phyloP scores from a whole-genome alignment of 2,797 vertebrate genomes.

The Melanotaenia parkinsoni region DNA sequence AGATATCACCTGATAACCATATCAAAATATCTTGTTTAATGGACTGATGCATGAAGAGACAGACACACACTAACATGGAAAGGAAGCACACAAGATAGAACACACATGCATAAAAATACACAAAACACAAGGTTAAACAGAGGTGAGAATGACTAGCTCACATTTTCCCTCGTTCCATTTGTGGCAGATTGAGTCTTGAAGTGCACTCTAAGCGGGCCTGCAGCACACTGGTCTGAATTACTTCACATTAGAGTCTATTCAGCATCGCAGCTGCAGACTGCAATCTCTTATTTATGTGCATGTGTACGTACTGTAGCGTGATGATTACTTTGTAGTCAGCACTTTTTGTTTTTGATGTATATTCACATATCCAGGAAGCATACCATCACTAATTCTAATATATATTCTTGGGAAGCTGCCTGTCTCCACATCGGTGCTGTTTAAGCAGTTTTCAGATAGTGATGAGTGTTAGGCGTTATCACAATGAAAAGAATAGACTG shows the following conservation, averaged over 20 bases:
- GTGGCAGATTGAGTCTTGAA: constrained; percentile 65
- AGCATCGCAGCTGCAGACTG: constrained; percentile 57
- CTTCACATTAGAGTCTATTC: constrained; percentile 73
- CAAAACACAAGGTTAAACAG: constrained; percentile 61
- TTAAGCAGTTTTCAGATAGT: constrained; percentile 7
- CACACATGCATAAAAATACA: constrained; percentile 14
- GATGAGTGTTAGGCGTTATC: constrained; percentile 10
- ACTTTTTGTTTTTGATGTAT: constrained; percentile 19
- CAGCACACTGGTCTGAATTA: constrained; percentile 65
- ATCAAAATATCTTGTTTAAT: constrained; percentile 54
- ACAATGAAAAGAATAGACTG: constrained; percentile 20
- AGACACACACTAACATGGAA: constrained; percentile 19
- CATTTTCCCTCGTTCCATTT: constrained; percentile 62
- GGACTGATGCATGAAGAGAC: constrained; percentile 36
- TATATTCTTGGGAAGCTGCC: constrained; percentile 6
- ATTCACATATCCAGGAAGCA: constrained; percentile 14
- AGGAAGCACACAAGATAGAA: constrained; percentile 17
- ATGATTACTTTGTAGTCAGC: constrained; percentile 54
- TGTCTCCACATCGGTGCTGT: constrained; percentile 30
- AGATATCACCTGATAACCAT: constrained; percentile 52
- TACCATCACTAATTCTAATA: constrained; percentile 20
- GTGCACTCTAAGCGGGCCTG: constrained; percentile 62
- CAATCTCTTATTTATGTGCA: constrained; percentile 50
- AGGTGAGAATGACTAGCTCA: constrained; percentile 66
- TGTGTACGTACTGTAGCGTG: constrained; percentile 13